Percentiles rank a stretch among this genome's conserved stretches.
phyloP scores from a whole-genome alignment of 2,888 invertebrate species.

The Tortricodes alternella region DNA sequence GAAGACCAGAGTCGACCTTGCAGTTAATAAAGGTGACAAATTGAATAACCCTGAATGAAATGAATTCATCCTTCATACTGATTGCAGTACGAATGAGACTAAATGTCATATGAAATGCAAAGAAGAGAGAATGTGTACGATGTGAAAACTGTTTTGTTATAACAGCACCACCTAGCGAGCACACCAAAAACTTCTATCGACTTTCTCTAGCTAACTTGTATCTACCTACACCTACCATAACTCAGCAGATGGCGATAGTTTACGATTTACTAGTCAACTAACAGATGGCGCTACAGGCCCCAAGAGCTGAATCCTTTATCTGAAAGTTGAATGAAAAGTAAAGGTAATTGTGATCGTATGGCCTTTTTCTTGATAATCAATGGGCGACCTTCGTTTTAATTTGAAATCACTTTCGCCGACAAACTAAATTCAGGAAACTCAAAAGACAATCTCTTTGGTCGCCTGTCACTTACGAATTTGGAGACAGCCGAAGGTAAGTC shows the following conservation, averaged over 20 bases:
- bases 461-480: constrained; percentile 57
- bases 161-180: constrained; percentile 42
- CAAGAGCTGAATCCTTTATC: background rate
- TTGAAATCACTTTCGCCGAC: constrained; percentile 65
- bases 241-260: constrained; percentile 39
- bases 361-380: constrained; percentile 44
- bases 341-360: constrained; percentile 38
- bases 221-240: background rate
- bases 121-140: background rate
- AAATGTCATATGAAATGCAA: background rate
- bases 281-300: constrained; percentile 54
- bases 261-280: constrained; percentile 5
- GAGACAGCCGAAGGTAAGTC: constrained; percentile 59
- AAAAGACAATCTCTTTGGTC: constrained; percentile 58
- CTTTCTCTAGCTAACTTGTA: constrained; percentile 16
- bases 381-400: constrained; percentile 54
- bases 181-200: constrained; percentile 14
- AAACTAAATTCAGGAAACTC: constrained; percentile 67
- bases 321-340: constrained; percentile 36
- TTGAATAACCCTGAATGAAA: constrained; percentile 25
- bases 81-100: background rate
- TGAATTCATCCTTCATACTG: constrained; percentile 24
- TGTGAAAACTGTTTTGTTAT: background rate
- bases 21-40: constrained; percentile 25
- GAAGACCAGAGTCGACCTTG: background rate